phyloP scores from a whole-genome alignment of 2,888 invertebrate species.

The Scaptomyza cyrtandrae region DNA sequence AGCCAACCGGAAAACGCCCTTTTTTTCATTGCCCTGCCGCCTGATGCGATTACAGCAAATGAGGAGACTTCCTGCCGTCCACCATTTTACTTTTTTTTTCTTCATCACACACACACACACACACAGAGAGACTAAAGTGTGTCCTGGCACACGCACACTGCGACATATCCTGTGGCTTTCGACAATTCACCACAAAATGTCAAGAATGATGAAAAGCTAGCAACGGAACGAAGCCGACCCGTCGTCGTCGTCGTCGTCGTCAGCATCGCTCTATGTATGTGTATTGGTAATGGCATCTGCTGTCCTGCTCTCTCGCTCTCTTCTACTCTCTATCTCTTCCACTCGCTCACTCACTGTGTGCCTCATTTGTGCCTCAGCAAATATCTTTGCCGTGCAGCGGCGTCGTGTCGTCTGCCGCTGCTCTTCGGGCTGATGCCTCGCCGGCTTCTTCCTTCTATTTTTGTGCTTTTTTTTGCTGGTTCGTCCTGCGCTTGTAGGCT shows the following conservation, averaged over 20 bases:
- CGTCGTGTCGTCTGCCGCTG: slow-evolving; percentile 31
- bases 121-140: slow-evolving; percentile 9
- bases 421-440: slow-evolving; percentile 49
- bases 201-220: slow-evolving; percentile 84
- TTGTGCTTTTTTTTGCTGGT: slow-evolving; percentile 32
- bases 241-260: slow-evolving; percentile 34
- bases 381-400: slow-evolving; percentile 57
- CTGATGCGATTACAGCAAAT: slow-evolving; percentile 80
- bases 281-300: slow-evolving; percentile 55
- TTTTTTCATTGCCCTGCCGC: slow-evolving; percentile 69
- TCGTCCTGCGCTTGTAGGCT: slow-evolving; percentile 76
- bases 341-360: slow-evolving; percentile 8
- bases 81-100: slow-evolving; percentile 65
- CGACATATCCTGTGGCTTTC: slow-evolving; percentile 83
- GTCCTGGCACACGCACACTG: slow-evolving; percentile 52
- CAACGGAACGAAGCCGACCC: slow-evolving; percentile 45
- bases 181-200: slow-evolving; percentile 85
- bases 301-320: slow-evolving; percentile 47
- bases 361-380: slow-evolving; percentile 51
- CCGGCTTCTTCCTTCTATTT: slow-evolving; percentile 49
- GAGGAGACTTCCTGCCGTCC: slow-evolving; percentile 80
- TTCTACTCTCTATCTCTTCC: slow-evolving; percentile 17
- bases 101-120: slow-evolving; percentile 13
- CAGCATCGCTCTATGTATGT: slow-evolving; percentile 35
- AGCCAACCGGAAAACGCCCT: slow-evolving; percentile 84